Conservation (phyloP, 2,888 invertebrate species). For the Glaucopsyche alexis region DNA sequence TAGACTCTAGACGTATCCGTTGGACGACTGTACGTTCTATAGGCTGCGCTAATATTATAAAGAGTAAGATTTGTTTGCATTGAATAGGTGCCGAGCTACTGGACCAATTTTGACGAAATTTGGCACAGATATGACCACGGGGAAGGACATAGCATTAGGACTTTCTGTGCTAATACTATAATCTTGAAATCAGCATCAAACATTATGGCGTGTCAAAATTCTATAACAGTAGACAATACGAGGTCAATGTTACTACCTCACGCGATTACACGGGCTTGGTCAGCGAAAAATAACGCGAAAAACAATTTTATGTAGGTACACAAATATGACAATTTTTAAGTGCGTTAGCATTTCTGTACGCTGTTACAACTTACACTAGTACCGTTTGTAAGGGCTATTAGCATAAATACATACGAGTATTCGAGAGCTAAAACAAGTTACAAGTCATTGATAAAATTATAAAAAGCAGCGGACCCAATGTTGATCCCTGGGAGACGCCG, state of each 20-base stretch:
- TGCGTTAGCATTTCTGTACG: too few species aligned
- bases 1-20: too few species aligned
- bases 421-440: neutral
- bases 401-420: neutral
- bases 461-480: neutral
- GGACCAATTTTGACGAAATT: too few species aligned
- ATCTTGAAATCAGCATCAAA: neutral
- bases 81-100: too few species aligned
- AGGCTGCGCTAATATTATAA: too few species aligned
- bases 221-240: neutral
- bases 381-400: neutral
- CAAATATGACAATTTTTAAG: neutral
- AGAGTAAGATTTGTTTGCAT: too few species aligned
- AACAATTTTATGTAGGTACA: neutral
- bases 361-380: neutral
- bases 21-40: too few species aligned
- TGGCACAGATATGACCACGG: too few species aligned
- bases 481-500: neutral
- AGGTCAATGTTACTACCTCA: neutral
- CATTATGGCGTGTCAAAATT: neutral
- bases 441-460: neutral
- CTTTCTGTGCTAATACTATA: neutral
- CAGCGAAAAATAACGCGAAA: constrained; percentile 9
- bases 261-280: constrained; percentile 15
- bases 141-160: too few species aligned